phyloP scores from a whole-genome alignment of 2,113 vertebrate species.

The Pangasianodon hypophthalmus region DNA sequence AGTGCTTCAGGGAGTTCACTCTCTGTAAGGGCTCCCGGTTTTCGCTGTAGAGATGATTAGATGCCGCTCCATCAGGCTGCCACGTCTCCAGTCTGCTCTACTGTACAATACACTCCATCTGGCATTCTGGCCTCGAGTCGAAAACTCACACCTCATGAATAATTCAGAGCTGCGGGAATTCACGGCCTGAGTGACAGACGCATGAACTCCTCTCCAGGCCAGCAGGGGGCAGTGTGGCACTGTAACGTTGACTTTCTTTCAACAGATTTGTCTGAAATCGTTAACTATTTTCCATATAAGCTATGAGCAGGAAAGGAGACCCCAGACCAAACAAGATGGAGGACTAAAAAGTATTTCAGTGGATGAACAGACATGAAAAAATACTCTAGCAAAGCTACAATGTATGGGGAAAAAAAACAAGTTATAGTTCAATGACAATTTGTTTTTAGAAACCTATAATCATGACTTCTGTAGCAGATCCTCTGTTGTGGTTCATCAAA shows the following conservation, averaged over 20 bases:
- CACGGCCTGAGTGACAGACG: background rate
- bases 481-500: too few relatives aligned
- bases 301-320: background rate
- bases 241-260: background rate
- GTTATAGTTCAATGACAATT: too few relatives aligned
- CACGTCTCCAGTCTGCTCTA: background rate
- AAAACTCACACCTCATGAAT: constrained; percentile 44
- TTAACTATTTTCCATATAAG: background rate
- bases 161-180: constrained; percentile 10
- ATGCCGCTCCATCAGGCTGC: constrained; percentile 10
- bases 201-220: constrained; percentile 34
- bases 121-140: constrained; percentile 32
- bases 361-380: too few relatives aligned
- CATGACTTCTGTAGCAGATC: too few relatives aligned
- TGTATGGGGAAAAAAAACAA: too few relatives aligned
- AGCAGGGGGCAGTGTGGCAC: constrained; percentile 62
- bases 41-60: background rate
- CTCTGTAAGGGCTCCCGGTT: background rate
- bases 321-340: background rate
- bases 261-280: background rate
- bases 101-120: constrained; percentile 28
- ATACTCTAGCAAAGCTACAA: too few relatives aligned
- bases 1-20: background rate
- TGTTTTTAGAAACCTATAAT: too few relatives aligned
- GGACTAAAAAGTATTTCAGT: too few relatives aligned